Conservation (phyloP, 2,888 invertebrate genomes). For the Dynastes grantii region DNA sequence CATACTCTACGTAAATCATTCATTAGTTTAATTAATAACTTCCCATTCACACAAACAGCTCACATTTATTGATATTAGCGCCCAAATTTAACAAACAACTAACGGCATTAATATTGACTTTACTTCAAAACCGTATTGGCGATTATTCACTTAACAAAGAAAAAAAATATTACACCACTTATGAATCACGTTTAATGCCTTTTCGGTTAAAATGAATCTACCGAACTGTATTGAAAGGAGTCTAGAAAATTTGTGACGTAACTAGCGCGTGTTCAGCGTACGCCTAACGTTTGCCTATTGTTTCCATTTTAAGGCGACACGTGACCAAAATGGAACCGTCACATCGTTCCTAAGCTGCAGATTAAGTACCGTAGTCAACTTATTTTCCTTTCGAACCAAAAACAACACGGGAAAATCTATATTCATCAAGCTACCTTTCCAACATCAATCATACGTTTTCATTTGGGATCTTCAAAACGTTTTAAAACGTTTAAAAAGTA, state of each 20-base stretch:
- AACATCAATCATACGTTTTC: too few species aligned
- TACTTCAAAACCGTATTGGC: too few species aligned
- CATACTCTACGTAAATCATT: not conserved
- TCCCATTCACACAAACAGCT: too few species aligned
- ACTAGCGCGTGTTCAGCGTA: conserved; percentile 58
- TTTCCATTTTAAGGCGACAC: conserved; percentile 58
- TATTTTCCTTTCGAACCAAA: not conserved
- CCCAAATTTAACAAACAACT: too few species aligned
- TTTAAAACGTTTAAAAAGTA: not conserved
- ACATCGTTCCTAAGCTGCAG: conserved; percentile 41
- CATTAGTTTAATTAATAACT: too few species aligned
- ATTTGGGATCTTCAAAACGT: too few species aligned
- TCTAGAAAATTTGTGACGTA: conserved; percentile 65
- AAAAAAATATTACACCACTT: conserved; percentile 20
- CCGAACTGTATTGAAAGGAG: conserved; percentile 60
- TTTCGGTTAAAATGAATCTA: conserved; percentile 57
- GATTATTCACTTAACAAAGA: conserved; percentile 1
- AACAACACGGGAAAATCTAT: not conserved
- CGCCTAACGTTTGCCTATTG: conserved; percentile 58
- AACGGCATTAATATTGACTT: too few species aligned
- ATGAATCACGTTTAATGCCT: conserved; percentile 61
- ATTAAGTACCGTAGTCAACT: conserved; percentile 48
- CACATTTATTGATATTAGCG: too few species aligned
- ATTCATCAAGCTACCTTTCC: not conserved
- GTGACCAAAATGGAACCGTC: conserved; percentile 59